phyloP scores from a whole-genome alignment of 2,888 invertebrate genomes.

The Apeira syringaria region DNA sequence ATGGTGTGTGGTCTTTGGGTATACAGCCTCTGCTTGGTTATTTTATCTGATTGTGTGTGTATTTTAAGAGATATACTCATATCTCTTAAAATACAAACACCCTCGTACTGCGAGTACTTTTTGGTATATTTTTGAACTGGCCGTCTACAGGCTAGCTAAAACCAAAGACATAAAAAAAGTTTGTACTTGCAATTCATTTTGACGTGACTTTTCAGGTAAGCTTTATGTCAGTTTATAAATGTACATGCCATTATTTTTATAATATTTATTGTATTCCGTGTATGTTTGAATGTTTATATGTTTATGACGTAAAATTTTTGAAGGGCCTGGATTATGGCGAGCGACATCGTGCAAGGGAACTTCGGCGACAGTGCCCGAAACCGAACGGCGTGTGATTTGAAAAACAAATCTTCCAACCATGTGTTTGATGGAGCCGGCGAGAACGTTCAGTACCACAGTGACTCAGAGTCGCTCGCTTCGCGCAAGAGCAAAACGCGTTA shows the following conservation, averaged over 20 bases:
- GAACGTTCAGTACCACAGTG: slow-evolving; percentile 68
- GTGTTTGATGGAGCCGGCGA: slow-evolving; percentile 75
- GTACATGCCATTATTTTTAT: slow-evolving; percentile 32
- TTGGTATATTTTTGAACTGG: slow-evolving; percentile 12
- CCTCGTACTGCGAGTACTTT: no score
- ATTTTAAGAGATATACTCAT: no score
- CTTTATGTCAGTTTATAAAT: slow-evolving; percentile 38
- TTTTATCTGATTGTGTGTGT: no score
- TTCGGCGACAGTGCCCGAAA: slow-evolving; percentile 68
- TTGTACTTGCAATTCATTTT: slow-evolving; percentile 11
- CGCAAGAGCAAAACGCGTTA: slow-evolving; percentile 75
- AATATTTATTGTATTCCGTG: slow-evolving; percentile 39
- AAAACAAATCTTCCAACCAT: slow-evolving; percentile 55
- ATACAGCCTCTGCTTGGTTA: no score
- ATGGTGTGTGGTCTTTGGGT: no score
- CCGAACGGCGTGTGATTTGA: slow-evolving; percentile 41
- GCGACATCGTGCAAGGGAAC: slow-evolving; percentile 58
- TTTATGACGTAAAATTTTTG: slow-evolving; percentile 14
- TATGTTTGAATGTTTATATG: slow-evolving; percentile 26
- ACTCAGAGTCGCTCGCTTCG: slow-evolving; percentile 67
- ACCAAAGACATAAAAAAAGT: no score
- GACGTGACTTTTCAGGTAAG: slow-evolving; percentile 40
- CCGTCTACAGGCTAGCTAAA: slow-evolving; percentile 1
- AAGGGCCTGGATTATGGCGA: slow-evolving; percentile 50
- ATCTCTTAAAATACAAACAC: no score